Evolutionary conservation across 2,888 invertebrate genomes (phyloP), one percentile per base, ranked within the genome.

Genomic region (Cyclophora albipunctata): DNA sequence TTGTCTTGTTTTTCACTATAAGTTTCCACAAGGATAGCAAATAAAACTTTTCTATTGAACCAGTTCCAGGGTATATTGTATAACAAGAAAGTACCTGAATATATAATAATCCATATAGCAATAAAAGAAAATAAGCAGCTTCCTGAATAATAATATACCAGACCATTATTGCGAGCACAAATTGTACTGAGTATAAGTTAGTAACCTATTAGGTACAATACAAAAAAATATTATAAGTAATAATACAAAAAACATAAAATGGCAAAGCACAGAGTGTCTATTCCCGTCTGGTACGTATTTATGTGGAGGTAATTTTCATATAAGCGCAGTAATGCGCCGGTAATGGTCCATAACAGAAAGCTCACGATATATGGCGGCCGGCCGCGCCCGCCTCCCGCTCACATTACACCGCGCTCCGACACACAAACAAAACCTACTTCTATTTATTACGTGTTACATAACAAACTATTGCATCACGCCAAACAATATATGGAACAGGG

Each of bases 271-370:
- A 2, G 5, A 37, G 37, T 37, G 37, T 37, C 37, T 37, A 37
- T 37, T 5, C 4, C 37, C 37, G 4, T 37, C 37, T 37, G 37
- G 37, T 37, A 37, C 37, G 69, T 69, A 75, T 74, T 73, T 73
- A 69, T 77, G 69, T 68, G 62, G 71, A 63, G 68, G 72, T 78
- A 77, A 77, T 79, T 77, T 79, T 75, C 77, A 77, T 75, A 77
- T 68, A 73, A 74, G 66, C 73, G 69, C 70, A 74, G 73, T 79
- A 80, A 79, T 78, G 76, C 70, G 73, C 68, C 64, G 71, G 75
- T 80, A 80, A 80, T 80, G 77, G 79, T 68, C 79, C 78, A 78
- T 81, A 80, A 73, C 77, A 70, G 75, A 79, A 79, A 77, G 76
- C 78, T 74, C 64, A 71, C 70, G 65, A 75, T 79, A 74, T 78